A percentile compares a stretch with the other conserved stretches of the same genome.
These are phyloP conservation scores for Mimumesa dahlbomi DNA, from an alignment of 2,888 invertebrate genomes.

Conservation along the genomic window DNA sequence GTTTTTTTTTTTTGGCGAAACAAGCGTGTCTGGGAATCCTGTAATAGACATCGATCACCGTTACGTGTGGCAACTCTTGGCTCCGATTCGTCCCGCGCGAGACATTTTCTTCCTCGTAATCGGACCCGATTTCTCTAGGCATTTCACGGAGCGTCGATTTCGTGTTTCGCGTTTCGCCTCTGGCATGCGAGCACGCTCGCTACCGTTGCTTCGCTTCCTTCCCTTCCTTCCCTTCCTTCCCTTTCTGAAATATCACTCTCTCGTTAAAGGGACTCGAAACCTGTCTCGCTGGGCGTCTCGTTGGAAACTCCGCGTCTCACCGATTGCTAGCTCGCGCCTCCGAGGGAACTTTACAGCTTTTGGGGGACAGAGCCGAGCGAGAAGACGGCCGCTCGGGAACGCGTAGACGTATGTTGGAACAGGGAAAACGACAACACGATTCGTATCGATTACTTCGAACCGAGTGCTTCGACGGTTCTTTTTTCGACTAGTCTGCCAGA, in stretches of 20 bases:
- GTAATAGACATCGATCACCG: too few relatives aligned
- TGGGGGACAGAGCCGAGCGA: too few relatives aligned
- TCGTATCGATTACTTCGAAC: slow-evolving; percentile 30
- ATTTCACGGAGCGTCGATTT: slow-evolving; percentile 15
- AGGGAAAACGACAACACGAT: too few relatives aligned
- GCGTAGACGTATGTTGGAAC: too few relatives aligned
- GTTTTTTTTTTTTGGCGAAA: too few relatives aligned
- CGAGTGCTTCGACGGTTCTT: slow-evolving; percentile 18
- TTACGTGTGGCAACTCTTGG: neutral
- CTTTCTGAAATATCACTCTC: slow-evolving; percentile 49
- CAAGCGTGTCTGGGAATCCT: too few relatives aligned
- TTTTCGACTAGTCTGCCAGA: slow-evolving; percentile 31
- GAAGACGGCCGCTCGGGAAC: neutral
- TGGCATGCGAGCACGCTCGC: neutral
- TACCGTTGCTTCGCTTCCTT: neutral
- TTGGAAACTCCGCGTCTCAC: too few relatives aligned
- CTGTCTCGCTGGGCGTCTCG: too few relatives aligned
- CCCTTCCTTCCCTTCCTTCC: too few relatives aligned
- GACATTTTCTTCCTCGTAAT: slow-evolving; percentile 8
- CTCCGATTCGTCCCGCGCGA: slow-evolving; percentile 11
- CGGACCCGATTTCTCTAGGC: slow-evolving; percentile 14
- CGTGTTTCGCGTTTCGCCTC: slow-evolving; percentile 38
- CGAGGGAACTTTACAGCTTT: too few relatives aligned
- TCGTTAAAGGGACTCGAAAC: slow-evolving; percentile 43
- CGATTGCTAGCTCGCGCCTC: too few relatives aligned